Conservation (phyloP, 2,113 vertebrate genomes). For the Phaethornis superciliosus region DNA sequence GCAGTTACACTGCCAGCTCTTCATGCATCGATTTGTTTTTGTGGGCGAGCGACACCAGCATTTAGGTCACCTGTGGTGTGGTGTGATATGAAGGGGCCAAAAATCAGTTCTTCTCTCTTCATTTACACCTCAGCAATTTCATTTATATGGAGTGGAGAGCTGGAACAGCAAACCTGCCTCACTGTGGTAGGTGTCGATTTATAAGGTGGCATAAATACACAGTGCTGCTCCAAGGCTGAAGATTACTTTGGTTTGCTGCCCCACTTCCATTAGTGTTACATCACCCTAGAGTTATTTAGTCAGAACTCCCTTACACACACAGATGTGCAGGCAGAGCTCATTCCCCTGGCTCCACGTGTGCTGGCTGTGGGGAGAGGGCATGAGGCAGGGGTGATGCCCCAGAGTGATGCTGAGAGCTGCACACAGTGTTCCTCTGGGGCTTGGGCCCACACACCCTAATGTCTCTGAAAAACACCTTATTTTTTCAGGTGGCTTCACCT, state of each 20-base stretch:
- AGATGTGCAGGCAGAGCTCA: background rate
- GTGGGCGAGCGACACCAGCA: background rate
- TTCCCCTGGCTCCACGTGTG: background rate
- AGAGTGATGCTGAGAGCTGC: background rate
- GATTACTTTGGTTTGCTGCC: conserved; percentile 35
- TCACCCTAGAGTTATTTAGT: background rate
- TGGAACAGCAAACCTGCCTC: conserved; percentile 11
- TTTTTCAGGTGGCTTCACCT: background rate
- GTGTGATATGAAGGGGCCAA: background rate
- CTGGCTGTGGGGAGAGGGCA: background rate
- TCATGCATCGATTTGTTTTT: background rate
- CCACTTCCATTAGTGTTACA: background rate
- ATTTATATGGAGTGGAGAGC: background rate
- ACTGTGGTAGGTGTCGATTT: conserved; percentile 29
- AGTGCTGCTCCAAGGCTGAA: background rate
- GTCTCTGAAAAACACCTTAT: background rate
- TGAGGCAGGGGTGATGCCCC: background rate
- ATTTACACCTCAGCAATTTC: background rate
- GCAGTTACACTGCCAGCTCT: background rate
- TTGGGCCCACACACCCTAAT: background rate
- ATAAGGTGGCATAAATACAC: conserved; percentile 8
- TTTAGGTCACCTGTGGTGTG: background rate
- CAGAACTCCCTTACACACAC: background rate
- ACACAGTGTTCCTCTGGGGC: accelerated
- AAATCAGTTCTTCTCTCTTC: conserved; percentile 6